Base-by-base conservation (phyloP, 2,888 invertebrate species). In the Stegophylla sp. region DNA sequence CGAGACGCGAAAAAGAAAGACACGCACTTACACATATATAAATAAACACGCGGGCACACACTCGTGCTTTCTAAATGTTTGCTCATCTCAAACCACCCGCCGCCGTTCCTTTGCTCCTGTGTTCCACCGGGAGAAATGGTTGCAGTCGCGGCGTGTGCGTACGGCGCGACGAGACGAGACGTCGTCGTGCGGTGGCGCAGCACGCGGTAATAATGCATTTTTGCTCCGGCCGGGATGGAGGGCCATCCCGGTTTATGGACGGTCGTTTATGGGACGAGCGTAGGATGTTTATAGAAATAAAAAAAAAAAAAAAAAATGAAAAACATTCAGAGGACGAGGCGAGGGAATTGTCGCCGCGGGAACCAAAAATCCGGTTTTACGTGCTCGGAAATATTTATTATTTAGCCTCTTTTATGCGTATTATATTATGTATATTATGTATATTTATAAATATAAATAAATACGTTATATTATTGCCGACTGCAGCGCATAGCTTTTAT, bases 301-400 rank as follows among this genome's bases (percentile, higher is more conserved):
- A 53, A 48, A 64, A 66, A 41, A 43, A 67, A 48, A 43, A 20
- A 71, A 43, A 67, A 48, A 43, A 20, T 63, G 48, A n/a, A 51
- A 34, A 61, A 51, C 28, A 51, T 48, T 23, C 45, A n/a, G 17
- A 48, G 9, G 61, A 20, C 23, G 23, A 2, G 10, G 20, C 0
- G 15, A 23, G 56, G 34, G 61, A 69, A 79, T 79, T 63, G 71
- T 71, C 79, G 71, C 79, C 79, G 79, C 79, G 79, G 79, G 79
- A 79, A 79, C 79, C 61, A 23, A 71, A 79, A 79, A 79, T 79
- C 79, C 79, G 79, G 71, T 79, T 79, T 79, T 79, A 79, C 79
- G 79, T 79, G 79, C 79, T 63, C 71, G 48, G 79, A 79, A 79
- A 79, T 69, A 79, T 79, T 79, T 79, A 79, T 71, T 61, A 51